Conservation (phyloP, 1,140 invertebrate genomes). For the Hyphantria cunea region DNA sequence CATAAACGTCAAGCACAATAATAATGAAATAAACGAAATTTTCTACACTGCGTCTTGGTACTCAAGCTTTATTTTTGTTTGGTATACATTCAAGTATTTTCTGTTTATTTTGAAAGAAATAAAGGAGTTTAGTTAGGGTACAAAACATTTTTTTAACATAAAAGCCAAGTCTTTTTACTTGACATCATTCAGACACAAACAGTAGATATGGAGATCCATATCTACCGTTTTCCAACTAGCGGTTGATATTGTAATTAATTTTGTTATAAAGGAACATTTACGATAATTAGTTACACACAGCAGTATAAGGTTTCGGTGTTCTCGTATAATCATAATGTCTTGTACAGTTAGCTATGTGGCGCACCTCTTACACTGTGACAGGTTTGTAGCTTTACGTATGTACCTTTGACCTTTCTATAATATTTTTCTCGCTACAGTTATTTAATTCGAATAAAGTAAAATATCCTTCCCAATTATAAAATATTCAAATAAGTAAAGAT, state of each 20-base stretch:
- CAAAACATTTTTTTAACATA: no score
- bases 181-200: no score
- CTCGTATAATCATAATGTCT: slow-evolving; percentile 6
- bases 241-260: slow-evolving; percentile 21
- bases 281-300: slow-evolving; percentile 15
- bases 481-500: slow-evolving; percentile 67
- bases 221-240: slow-evolving; percentile 10
- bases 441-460: slow-evolving; percentile 27
- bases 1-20: no score
- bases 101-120: no score
- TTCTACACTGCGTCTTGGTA: no score
- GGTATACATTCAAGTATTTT: no score
- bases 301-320: slow-evolving; percentile 18
- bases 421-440: slow-evolving; percentile 5
- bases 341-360: slow-evolving; percentile 16
- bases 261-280: slow-evolving; percentile 21
- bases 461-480: slow-evolving; percentile 60
- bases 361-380: slow-evolving; percentile 1
- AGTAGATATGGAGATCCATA: no score
- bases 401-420: slow-evolving; percentile 4
- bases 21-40: no score
- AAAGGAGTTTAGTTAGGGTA: no score
- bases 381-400: background rate
- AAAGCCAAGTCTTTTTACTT: no score
- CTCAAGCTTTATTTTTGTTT: no score